Evolutionary conservation across 1,140 invertebrate genomes (phyloP).

Genomic region (Chymomyza costata): DNA sequence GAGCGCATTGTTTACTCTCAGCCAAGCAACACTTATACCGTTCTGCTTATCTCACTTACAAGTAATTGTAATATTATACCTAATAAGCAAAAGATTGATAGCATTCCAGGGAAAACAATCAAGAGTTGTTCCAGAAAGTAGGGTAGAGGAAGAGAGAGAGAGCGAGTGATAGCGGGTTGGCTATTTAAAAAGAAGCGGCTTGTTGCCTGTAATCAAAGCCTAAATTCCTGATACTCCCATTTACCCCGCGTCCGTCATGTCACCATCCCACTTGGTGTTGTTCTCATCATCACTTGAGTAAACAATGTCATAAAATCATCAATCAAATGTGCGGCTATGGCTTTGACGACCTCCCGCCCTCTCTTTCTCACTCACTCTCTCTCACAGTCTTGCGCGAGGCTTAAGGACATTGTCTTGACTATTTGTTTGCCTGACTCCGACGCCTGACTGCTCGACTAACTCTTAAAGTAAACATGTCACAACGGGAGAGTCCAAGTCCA

Average conservation of each 20-base stretch:
- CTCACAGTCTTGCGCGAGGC: constrained; percentile 22
- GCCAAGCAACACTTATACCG: constrained; percentile 55
- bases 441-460: constrained; percentile 9
- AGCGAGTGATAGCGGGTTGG: neutral
- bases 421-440: constrained; percentile 25
- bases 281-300: constrained; percentile 68
- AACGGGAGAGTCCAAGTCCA: constrained; percentile 7
- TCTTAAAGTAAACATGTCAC: constrained; percentile 27
- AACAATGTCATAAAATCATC: constrained; percentile 74
- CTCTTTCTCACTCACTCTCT: constrained; percentile 9
- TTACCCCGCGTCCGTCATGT: neutral
- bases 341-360: neutral
- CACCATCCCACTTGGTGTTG: neutral
- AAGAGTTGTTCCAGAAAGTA: constrained; percentile 22
- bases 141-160: neutral
- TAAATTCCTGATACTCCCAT: neutral
- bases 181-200: neutral
- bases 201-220: constrained; percentile 18
- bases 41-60: constrained; percentile 63
- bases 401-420: constrained; percentile 21
- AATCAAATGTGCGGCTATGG: constrained; percentile 44
- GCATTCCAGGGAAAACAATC: constrained; percentile 57
- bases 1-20: no score
- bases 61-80: constrained; percentile 73
- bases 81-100: constrained; percentile 72